Evolutionary conservation across 2,113 vertebrate species (phyloP).

Genomic region (Microcebus jonahi): DNA sequence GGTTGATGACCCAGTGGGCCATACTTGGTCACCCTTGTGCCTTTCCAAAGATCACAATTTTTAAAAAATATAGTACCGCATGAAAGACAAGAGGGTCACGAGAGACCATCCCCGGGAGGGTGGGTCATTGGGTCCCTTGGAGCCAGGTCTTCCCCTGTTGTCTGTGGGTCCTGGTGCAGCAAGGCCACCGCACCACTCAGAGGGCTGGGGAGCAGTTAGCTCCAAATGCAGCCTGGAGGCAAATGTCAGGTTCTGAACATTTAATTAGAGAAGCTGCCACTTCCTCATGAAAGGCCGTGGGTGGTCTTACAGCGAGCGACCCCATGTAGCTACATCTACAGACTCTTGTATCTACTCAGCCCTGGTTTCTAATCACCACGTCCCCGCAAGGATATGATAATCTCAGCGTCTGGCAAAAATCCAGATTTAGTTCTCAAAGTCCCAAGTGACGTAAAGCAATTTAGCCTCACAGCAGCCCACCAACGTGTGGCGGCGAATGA

Average conservation of each 20-base stretch:
- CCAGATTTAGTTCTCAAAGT: neutral
- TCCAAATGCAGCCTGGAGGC: neutral
- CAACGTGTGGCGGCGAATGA: fast-evolving
- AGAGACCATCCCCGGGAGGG: neutral
- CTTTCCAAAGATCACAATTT: neutral
- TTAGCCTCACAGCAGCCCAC: too few relatives aligned
- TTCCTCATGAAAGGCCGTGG: neutral
- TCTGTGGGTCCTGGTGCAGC: neutral
- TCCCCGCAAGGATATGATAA: too few relatives aligned
- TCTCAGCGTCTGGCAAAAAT: neutral
- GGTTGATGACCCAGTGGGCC: too few relatives aligned
- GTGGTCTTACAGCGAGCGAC: neutral
- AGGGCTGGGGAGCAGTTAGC: fast-evolving
- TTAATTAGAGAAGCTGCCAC: neutral
- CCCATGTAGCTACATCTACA: fast-evolving
- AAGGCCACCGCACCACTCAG: neutral
- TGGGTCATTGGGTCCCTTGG: neutral
- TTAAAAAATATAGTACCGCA: neutral
- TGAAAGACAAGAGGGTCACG: neutral
- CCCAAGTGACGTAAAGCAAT: neutral
- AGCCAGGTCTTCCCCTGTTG: neutral
- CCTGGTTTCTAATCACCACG: neutral
- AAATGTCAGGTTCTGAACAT: neutral
- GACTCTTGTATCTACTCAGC: fast-evolving
- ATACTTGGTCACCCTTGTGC: too few relatives aligned